Conservation (phyloP, 1,140 invertebrate genomes). For the Nasonia giraulti region DNA sequence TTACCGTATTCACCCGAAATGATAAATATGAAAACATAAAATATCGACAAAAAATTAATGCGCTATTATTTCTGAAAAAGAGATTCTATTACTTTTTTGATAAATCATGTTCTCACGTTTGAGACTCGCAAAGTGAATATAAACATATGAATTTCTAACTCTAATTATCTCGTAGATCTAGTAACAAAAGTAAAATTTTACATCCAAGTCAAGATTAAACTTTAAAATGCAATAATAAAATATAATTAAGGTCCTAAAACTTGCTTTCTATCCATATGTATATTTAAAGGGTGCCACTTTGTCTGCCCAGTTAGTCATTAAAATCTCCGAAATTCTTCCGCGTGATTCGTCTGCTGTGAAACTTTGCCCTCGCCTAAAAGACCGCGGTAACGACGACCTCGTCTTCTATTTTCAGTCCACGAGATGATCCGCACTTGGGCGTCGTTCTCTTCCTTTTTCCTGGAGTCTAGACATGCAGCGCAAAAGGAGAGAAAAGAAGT, state of each 20-base stretch:
- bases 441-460: conserved; percentile 14
- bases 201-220: background rate
- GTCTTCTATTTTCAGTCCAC: conserved; percentile 35
- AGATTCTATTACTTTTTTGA: background rate
- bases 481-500: conserved; percentile 15
- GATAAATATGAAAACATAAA: too few species aligned
- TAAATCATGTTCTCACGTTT: too few species aligned
- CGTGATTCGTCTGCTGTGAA: conserved; percentile 15
- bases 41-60: background rate
- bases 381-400: background rate
- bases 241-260: background rate
- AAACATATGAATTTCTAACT: background rate
- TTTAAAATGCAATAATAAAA: background rate
- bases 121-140: background rate
- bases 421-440: conserved; percentile 32
- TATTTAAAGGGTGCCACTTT: conserved; percentile 1
- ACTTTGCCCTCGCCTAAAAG: background rate
- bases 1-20: too few species aligned
- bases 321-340: conserved; percentile 34
- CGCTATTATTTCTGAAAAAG: background rate
- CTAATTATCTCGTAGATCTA: background rate
- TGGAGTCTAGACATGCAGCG: conserved; percentile 35
- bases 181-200: background rate
- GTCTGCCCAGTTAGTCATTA: conserved; percentile 22
- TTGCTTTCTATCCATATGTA: background rate